phyloP scores from a whole-genome alignment of 2,888 invertebrate genomes.

The Rhagonycha lutea region DNA sequence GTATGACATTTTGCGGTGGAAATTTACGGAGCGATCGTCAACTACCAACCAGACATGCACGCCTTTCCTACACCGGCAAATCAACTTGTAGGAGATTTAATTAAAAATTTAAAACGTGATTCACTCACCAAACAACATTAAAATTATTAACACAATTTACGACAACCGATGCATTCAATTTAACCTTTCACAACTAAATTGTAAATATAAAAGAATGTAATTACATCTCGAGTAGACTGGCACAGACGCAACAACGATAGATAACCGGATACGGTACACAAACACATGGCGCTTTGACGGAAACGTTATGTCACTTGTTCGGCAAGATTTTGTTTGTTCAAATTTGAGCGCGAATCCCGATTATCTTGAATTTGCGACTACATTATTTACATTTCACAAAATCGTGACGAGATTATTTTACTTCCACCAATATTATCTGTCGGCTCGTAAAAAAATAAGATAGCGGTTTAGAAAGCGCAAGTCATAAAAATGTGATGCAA shows the following conservation, averaged over 20 bases:
- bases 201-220: background rate
- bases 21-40: background rate
- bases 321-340: background rate
- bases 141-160: background rate
- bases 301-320: slow-evolving; percentile 21
- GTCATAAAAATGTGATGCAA: background rate
- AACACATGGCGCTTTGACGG: slow-evolving; percentile 36
- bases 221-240: slow-evolving; percentile 12
- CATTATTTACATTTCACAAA: background rate
- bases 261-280: slow-evolving; percentile 40
- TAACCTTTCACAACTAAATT: background rate
- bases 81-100: background rate
- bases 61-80: slow-evolving; percentile 1
- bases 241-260: slow-evolving; percentile 39
- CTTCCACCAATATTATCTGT: background rate
- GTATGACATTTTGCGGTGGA: background rate
- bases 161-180: background rate
- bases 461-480: background rate
- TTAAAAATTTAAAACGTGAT: background rate
- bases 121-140: background rate
- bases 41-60: background rate
- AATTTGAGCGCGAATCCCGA: background rate
- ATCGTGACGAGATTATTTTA: background rate
- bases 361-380: background rate
- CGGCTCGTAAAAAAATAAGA: background rate